Evolutionary conservation across 2,113 vertebrate species (phyloP).

Genomic region (Camarhynchus parvulus): DNA sequence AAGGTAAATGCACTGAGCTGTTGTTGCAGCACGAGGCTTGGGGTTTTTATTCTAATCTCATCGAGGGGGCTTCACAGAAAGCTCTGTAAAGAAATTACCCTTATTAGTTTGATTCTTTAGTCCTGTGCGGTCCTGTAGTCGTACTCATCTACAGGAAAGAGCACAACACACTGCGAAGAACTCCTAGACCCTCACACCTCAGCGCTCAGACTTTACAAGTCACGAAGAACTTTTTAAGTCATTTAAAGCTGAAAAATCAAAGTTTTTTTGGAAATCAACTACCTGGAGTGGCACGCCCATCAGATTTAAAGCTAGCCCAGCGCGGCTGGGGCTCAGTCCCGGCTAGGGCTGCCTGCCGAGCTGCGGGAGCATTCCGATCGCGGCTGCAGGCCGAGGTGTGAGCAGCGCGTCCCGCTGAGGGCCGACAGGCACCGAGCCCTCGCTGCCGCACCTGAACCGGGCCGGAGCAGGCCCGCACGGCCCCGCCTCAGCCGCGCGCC

Average conservation of each 20-base stretch:
- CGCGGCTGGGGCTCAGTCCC: accelerated
- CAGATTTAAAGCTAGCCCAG: neutral
- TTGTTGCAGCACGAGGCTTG: neutral
- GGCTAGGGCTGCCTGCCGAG: neutral
- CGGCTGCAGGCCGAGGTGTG: neutral
- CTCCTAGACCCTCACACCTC: neutral
- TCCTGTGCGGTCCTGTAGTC: neutral
- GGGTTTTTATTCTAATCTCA: neutral
- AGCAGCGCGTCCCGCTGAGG: neutral
- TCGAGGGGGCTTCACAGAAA: neutral
- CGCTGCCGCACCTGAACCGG: neutral
- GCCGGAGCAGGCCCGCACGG: neutral
- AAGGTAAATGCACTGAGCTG: neutral
- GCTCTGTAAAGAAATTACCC: neutral
- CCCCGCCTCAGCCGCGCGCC: neutral
- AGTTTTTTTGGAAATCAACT: neutral
- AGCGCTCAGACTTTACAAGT: neutral
- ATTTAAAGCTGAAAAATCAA: neutral
- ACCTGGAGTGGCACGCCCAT: neutral
- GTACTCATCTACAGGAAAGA: neutral
- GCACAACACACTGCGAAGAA: neutral
- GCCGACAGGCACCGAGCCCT: accelerated
- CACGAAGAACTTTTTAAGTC: neutral
- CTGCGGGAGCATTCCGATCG: accelerated
- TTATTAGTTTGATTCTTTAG: neutral